Conservation (phyloP, 2,113 vertebrate genomes). For the Sorex araneus region DNA sequence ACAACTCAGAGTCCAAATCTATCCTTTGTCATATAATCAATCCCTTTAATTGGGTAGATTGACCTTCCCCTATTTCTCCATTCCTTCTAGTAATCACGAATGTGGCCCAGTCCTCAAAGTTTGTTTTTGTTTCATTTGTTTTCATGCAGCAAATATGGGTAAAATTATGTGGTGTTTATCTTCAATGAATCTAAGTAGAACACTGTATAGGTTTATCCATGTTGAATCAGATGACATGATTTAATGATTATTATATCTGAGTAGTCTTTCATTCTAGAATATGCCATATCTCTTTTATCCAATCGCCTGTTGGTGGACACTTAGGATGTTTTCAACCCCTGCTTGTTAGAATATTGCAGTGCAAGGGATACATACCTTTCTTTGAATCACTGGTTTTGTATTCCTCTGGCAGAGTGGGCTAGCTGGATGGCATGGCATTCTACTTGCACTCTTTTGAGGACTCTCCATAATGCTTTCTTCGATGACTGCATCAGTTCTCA, state of each 20-base stretch:
- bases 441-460: not conserved
- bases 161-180: not conserved
- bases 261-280: not conserved
- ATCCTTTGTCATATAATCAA: not conserved
- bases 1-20: not conserved
- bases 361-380: not conserved
- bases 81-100: not conserved
- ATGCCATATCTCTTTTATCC: not conserved
- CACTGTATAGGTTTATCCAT: not conserved
- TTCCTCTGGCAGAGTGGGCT: not conserved
- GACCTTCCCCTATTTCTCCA: not conserved
- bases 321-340: not conserved
- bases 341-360: not conserved
- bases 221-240: not conserved
- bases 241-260: not conserved
- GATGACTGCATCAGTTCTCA: not conserved
- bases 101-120: not conserved
- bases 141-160: not conserved
- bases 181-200: not conserved
- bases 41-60: not conserved
- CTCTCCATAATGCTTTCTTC: not conserved
- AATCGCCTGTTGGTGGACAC: not conserved
- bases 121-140: not conserved
- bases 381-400: not conserved
- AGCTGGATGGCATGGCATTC: not conserved